These are phyloP conservation scores for Dugesia japonica DNA, from an alignment of 2,888 invertebrate species.

Conservation along the genomic window DNA sequence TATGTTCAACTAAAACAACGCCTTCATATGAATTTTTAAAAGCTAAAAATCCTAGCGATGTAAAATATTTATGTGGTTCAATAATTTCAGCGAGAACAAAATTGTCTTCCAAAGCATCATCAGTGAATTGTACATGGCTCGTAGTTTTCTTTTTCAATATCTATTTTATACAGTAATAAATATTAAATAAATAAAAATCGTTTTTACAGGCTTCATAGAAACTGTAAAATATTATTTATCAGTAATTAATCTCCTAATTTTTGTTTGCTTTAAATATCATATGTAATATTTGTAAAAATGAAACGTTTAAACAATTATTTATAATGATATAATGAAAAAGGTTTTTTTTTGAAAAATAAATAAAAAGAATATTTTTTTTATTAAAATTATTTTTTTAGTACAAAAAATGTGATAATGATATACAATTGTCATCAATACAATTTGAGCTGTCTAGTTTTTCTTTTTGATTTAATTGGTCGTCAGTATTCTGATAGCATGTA, in stretches of 20 bases:
- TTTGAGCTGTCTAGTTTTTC: not conserved
- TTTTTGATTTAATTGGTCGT: not conserved
- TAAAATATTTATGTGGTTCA: not conserved
- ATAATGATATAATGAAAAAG: too few species aligned
- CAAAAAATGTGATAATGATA: conserved; percentile 20
- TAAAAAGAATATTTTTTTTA: not conserved
- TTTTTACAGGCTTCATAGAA: too few species aligned
- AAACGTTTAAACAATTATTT: not conserved
- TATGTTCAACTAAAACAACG: not conserved
- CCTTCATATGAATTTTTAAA: not conserved
- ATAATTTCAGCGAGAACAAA: not conserved
- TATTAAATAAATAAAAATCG: too few species aligned
- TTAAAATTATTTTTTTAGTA: not conserved
- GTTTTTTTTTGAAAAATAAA: not conserved
- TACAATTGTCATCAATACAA: not conserved
- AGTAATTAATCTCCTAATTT: too few species aligned
- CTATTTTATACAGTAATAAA: too few species aligned
- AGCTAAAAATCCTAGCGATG: not conserved
- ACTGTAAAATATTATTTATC: too few species aligned
- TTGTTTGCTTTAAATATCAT: not conserved
- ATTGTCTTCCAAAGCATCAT: not conserved
- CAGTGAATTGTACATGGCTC: not conserved
- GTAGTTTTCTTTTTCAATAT: conserved; percentile 5
- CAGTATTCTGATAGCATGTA: not conserved
- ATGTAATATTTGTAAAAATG: not conserved